Base-by-base conservation (phyloP, 64 coral and sea anemone species). In the Actinia tenebrosa region DNA sequence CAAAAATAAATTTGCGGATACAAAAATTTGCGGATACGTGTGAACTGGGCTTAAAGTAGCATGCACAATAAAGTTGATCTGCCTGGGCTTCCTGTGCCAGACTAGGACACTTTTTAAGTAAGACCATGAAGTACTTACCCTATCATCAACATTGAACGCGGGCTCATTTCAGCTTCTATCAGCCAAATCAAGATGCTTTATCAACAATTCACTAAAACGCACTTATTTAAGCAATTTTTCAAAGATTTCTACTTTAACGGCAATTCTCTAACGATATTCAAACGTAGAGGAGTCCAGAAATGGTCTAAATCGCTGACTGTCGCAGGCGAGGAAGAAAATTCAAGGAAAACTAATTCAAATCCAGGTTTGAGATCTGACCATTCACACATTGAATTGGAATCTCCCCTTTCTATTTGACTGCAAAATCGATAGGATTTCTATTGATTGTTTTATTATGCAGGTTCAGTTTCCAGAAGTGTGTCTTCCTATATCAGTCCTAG, bases 231-330 rank as follows among this genome's bases (percentile, higher is more conserved):
- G 69, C 69, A 75, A 75, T n/a, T 75, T 42, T 42, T 75, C 69
- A 26, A 75, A 75, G 69, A 75, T 13, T 75, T 42, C 26, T 42
- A 75, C 69, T 14, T 26, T 42, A 75, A 26, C 14, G 42, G 69
- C 26, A 75, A 75, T 30, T 37, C 26, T 42, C 25, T 75, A 30
- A 13, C 69, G 27, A 75, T 75, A 30, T 42, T 75, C 13, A 75
- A 75, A 13, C 69, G 69, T 75, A 75, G 25, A 75, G 69, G 69
- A 42, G 69, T 75, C 11, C 69, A 75, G 13, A 75, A 75, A 75
- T 75, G 69, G 23, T 75, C 69, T 14, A 75, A 75, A 42, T 75
- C 69, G 26, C 69, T 75, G 22, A 75, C 69, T 27, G 25, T 75
- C 26, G 1, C 69, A 42, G 26, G 69, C 69, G 26, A 42, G 25